Evolutionary conservation across 2,113 vertebrate genomes (phyloP).

Genomic region (Mola mola): DNA sequence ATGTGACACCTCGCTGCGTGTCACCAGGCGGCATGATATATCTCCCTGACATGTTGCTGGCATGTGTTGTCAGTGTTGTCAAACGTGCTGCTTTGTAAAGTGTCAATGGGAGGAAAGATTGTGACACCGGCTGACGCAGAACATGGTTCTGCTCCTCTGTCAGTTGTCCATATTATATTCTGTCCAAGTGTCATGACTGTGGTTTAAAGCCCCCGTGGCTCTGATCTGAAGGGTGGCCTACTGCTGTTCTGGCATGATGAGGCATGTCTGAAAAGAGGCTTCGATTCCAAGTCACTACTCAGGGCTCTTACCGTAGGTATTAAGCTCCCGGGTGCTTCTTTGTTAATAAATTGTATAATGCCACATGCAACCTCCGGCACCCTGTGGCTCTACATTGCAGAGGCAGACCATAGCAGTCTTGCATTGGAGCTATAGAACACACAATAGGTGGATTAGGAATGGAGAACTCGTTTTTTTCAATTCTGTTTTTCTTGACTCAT

Average conservation of each 20-base stretch:
- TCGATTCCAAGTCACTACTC: neutral
- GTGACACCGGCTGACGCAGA: neutral
- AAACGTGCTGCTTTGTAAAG: neutral
- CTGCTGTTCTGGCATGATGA: too few relatives aligned
- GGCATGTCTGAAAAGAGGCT: conserved; percentile 1
- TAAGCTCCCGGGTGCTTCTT: neutral
- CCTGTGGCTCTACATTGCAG: too few relatives aligned
- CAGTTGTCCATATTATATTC: neutral
- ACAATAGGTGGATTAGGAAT: too few relatives aligned
- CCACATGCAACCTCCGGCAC: too few relatives aligned
- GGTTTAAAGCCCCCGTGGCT: conserved; percentile 1
- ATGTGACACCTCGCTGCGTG: conserved; percentile 15
- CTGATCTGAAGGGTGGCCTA: too few relatives aligned
- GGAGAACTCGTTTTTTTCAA: too few relatives aligned
- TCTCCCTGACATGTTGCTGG: conserved; percentile 17
- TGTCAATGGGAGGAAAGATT: neutral
- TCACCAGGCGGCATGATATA: too few relatives aligned
- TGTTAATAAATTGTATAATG: too few relatives aligned
- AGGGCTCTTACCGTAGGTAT: neutral
- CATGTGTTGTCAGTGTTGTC: conserved; percentile 35
- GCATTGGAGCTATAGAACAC: too few relatives aligned
- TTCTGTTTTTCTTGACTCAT: too few relatives aligned
- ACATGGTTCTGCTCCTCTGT: neutral
- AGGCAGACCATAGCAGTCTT: too few relatives aligned
- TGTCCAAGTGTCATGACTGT: neutral